Conservation (phyloP, 2,797 vertebrate species). For the Acanthiza pusilla region DNA sequence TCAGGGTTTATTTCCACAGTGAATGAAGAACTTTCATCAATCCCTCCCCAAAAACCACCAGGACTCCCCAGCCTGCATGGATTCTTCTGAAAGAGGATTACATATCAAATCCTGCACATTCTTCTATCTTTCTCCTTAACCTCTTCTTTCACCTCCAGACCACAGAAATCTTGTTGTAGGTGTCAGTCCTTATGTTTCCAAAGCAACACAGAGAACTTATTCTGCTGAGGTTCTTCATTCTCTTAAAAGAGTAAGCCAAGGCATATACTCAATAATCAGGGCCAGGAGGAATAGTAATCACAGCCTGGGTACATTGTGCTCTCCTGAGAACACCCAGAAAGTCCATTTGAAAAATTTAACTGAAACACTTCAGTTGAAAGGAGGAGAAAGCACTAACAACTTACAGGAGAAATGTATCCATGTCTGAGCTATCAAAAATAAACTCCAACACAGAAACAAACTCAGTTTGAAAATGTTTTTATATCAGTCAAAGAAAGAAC, state of each 20-base stretch:
- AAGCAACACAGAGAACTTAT: not conserved
- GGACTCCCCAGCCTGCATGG: fast-evolving
- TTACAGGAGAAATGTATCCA: not conserved
- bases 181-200: not conserved
- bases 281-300: not conserved
- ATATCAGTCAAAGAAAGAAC: not conserved
- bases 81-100: not conserved
- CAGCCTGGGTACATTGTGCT: not conserved
- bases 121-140: not conserved
- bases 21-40: not conserved
- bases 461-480: not conserved
- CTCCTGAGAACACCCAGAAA: not conserved
- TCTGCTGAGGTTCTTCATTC: not conserved
- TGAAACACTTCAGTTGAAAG: not conserved
- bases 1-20: not conserved
- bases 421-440: not conserved
- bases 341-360: not conserved
- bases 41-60: not conserved
- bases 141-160: not conserved
- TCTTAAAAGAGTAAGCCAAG: fast-evolving
- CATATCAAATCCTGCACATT: not conserved
- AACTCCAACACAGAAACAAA: not conserved
- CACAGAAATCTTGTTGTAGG: not conserved
- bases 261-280: not conserved
- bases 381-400: not conserved